Conservation (phyloP, 2,797 vertebrate genomes). For the Gouania willdenowi region DNA sequence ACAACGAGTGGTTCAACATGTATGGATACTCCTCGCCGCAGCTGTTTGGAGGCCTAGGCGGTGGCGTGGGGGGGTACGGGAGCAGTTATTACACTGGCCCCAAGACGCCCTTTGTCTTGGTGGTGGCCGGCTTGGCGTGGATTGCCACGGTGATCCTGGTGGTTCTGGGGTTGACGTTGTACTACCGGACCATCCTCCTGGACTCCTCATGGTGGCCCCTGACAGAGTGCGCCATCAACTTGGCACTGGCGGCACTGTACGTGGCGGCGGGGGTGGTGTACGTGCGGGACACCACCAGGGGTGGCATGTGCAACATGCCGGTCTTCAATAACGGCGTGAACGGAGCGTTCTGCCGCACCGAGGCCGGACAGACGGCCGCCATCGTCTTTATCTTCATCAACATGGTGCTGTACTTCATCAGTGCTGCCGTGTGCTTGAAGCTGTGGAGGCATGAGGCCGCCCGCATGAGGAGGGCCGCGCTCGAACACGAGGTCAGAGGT, state of each 20-base stretch:
- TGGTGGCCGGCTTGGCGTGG: slow-evolving; percentile 86
- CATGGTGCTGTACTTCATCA: slow-evolving; percentile 83
- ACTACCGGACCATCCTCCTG: slow-evolving; percentile 91
- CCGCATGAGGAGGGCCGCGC: slow-evolving; percentile 74
- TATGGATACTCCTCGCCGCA: slow-evolving; percentile 82
- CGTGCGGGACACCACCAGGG: slow-evolving; percentile 86
- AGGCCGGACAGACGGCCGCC: slow-evolving; percentile 89
- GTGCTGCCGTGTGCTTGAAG: slow-evolving; percentile 83
- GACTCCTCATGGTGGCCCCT: slow-evolving; percentile 93
- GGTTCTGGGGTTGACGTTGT: slow-evolving; percentile 90
- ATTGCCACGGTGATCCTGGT: slow-evolving; percentile 85
- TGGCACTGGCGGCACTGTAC: slow-evolving; percentile 82
- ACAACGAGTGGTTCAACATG: slow-evolving; percentile 95
- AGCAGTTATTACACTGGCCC: slow-evolving; percentile 80
- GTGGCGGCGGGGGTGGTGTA: slow-evolving; percentile 84
- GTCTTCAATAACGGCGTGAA: slow-evolving; percentile 85
- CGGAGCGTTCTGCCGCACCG: slow-evolving; percentile 84
- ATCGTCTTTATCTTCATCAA: slow-evolving; percentile 88
- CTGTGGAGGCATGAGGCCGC: slow-evolving; percentile 90
- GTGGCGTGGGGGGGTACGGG: slow-evolving; percentile 51
- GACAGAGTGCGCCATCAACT: slow-evolving; percentile 86
- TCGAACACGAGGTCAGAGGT: slow-evolving; percentile 77
- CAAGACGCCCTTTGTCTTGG: slow-evolving; percentile 87
- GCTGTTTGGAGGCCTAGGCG: slow-evolving; percentile 64
- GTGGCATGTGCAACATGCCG: slow-evolving; percentile 86